Conservation (phyloP, 1,140 invertebrate genomes). For the Cotesia vestalis region DNA sequence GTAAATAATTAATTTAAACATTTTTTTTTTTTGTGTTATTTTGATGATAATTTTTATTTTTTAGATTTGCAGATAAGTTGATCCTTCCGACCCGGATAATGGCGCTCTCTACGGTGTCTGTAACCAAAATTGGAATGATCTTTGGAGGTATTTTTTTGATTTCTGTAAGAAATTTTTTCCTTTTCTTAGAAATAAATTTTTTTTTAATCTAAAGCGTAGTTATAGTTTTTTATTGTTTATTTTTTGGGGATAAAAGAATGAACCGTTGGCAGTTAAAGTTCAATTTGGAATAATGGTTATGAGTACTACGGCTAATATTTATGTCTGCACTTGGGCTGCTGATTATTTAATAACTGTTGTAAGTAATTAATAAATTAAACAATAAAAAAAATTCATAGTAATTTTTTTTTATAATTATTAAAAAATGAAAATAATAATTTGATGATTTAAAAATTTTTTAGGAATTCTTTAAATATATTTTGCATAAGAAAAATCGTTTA, state of each 20-base stretch:
- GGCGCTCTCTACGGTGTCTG: constrained; percentile 9
- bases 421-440: no score
- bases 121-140: constrained; percentile 29
- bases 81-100: background rate
- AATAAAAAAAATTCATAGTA: no score
- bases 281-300: constrained; percentile 40
- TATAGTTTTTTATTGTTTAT: background rate
- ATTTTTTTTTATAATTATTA: no score
- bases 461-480: no score
- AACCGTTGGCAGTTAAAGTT: constrained; percentile 40
- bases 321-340: constrained; percentile 42
- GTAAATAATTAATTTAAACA: constrained; percentile 22
- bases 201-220: background rate
- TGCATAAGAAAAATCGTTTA: no score
- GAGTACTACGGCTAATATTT: constrained; percentile 39
- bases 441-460: no score
- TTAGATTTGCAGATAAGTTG: constrained; percentile 11
- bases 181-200: background rate
- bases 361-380: background rate
- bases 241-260: constrained; percentile 23
- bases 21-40: background rate
- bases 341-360: constrained; percentile 35
- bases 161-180: constrained; percentile 13
- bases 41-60: background rate
- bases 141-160: constrained; percentile 26